Evolutionary conservation across 2,888 invertebrate species (phyloP), one percentile per base, ranked within the genome.

Genomic region (Chalcis sispes): DNA sequence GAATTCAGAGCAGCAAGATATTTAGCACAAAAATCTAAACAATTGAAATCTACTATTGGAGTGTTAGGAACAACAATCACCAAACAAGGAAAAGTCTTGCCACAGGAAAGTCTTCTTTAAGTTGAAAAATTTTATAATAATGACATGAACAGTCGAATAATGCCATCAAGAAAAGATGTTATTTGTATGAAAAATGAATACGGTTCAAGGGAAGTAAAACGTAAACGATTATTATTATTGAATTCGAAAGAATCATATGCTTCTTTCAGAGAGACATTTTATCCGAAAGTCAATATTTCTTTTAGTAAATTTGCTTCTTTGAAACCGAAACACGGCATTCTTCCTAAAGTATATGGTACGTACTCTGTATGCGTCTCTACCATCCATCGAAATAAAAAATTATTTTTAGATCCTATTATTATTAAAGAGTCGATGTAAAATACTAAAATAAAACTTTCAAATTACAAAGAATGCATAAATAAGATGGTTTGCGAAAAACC

Each of bases 321-420:
- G 1, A 54, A 71, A 59, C 54, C 71, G 13, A 65, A 71, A 32
- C 50, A 50, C 40, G 71, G 74, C 29, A 25, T 75, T n/a, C 29
- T 75, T 18, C 54, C 72, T 40, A 67, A 69, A 52, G 29, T 52
- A 18, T 36, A 13, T 58, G 69, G 70, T 4, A 73, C 66, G 27
- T 69, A 72, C 58, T 59, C n/a, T 13, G 72, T 72, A 7, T 72
- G 62, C 52, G 67, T 77, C 4, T 77, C 65, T 42, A 52, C 32
- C 23, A 58, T 50, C 13, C 59, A 77, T 54, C 46, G 72, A 72
- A 72, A 72, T 67, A 20, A 42, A 18, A 69, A 72, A 36, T 18
- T 46, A 2, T 73, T 77, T 70, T 46, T 70, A 29, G 36, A 73
- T 59, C 46, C 42, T 40, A 32, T 54, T 13, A 42, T 54, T 54